Base-by-base conservation (phyloP, 2,888 invertebrate genomes). In the Ptilodon capucinus region DNA sequence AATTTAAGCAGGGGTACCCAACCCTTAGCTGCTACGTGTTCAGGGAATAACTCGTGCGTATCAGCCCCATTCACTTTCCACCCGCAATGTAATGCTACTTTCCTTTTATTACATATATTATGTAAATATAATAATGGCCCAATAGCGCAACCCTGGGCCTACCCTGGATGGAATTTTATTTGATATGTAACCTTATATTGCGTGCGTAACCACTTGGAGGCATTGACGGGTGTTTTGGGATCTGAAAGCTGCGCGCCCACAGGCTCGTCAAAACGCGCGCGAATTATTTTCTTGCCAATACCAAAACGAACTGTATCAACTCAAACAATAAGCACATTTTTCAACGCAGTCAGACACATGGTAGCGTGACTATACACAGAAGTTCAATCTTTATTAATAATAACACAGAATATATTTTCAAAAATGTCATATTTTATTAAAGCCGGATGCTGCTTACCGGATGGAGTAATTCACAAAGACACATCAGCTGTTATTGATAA, bases 91-190 rank as follows among this genome's bases (percentile, higher is more conserved):
- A 65, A 68, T 67, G 62, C 67, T 66, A 63, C 66, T 68, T 67
- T 68, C 73, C 62, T 69, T 69, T 75, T 72, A 72, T 69, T 68
- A 64, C 55, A 51, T 62, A 60, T 69, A 69, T 66, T 71, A 72
- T 71, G 71, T 71, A 68, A 72, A 71, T 72, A 67, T 66, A 66
- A 71, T 69, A 72, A 71, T 58, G 51, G 60, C 46, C 49, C 60
- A 57, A 57, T 62, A 54, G 56, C 57, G 61, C 45, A 59, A 64
- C 61, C 70, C 57, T 60, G 56, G 50, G 54, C 7, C n/a, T 2
- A 4, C 13, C 21, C 38, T 40, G 48, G 51, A 40, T 48, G 48
- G 61, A 65, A 57, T 68, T 70, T 71, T 65, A 72, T 71, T 68
- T 58, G 59, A 63, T 61, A 61, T 64, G 52, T 63, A 54, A 60